Conservation (phyloP, 2,113 vertebrate genomes). For the Neotoma lepida region DNA sequence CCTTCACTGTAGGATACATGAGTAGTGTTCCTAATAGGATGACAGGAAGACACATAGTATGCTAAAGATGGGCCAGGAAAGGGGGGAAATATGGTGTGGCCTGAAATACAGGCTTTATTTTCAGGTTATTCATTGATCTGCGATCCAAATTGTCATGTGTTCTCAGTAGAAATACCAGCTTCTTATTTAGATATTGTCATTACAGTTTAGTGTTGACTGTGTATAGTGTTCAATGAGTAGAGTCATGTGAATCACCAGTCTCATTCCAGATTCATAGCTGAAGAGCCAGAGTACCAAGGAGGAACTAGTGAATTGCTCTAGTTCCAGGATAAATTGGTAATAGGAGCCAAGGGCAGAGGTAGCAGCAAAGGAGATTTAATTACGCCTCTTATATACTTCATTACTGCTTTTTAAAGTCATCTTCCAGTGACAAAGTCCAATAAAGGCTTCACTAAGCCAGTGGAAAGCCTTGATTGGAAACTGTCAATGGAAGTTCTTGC, state of each 20-base stretch:
- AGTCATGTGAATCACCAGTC: not conserved
- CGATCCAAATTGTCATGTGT: conserved; percentile 8
- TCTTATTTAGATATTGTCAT: conserved; percentile 9
- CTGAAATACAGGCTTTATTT: conserved; percentile 61
- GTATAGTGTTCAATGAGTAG: not conserved
- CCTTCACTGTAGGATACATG: conserved; percentile 64
- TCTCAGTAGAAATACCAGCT: conserved; percentile 37
- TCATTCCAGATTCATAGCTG: conserved; percentile 42
- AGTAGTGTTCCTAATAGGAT: conserved; percentile 74
- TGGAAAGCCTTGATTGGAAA: conserved; percentile 20
- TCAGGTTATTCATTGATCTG: conserved; percentile 30
- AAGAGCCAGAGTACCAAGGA: conserved; percentile 12
- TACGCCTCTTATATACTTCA: not conserved
- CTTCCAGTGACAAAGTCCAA: not conserved
- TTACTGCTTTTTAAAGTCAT: not conserved
- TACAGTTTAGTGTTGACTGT: not conserved
- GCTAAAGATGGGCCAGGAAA: conserved; percentile 35
- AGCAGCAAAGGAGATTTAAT: not conserved
- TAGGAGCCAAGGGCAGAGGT: not conserved
- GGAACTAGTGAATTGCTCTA: not conserved
- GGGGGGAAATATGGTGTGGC: not conserved
- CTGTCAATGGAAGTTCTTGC: not conserved
- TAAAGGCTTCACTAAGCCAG: not conserved
- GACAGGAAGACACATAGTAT: conserved; percentile 39
- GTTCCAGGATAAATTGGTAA: not conserved